Evolutionary conservation across 2,888 invertebrate species (phyloP).

Genomic region (Patella depressa): DNA sequence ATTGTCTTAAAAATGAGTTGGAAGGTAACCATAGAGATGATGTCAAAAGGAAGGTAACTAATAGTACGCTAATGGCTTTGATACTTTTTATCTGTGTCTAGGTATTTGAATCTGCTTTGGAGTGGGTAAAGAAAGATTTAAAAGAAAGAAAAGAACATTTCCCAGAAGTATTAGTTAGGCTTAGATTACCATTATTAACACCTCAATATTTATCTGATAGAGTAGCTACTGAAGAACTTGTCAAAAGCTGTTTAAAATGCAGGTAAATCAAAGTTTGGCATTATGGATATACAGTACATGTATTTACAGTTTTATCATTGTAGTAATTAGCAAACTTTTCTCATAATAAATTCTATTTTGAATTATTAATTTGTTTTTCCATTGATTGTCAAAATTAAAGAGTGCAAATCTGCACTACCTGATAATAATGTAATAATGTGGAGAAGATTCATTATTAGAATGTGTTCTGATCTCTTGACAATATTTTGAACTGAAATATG

Average conservation of each 20-base stretch:
- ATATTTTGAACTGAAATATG: too few species aligned
- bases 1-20: too few species aligned
- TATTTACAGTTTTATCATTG: too few species aligned
- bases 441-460: background rate
- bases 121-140: constrained; percentile 82
- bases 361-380: too few species aligned
- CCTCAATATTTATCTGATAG: constrained; percentile 86
- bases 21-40: too few species aligned
- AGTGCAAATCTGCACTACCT: background rate
- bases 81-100: constrained; percentile 45
- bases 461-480: too few species aligned
- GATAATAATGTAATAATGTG: background rate
- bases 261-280: constrained; percentile 72
- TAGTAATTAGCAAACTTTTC: too few species aligned
- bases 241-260: constrained; percentile 84
- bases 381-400: too few species aligned
- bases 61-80: too few species aligned
- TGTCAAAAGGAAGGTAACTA: too few species aligned
- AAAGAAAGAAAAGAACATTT: constrained; percentile 76
- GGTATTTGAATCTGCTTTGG: constrained; percentile 87
- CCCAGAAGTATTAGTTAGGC: constrained; percentile 81
- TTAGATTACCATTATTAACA: constrained; percentile 84
- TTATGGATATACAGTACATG: too few species aligned
- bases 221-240: constrained; percentile 84
- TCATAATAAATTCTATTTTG: too few species aligned